Percentiles rank a stretch among this genome's conserved stretches.
These are phyloP conservation scores for Tragopan temminckii DNA, from an alignment of 2,797 vertebrate species.

Conservation along the genomic window DNA sequence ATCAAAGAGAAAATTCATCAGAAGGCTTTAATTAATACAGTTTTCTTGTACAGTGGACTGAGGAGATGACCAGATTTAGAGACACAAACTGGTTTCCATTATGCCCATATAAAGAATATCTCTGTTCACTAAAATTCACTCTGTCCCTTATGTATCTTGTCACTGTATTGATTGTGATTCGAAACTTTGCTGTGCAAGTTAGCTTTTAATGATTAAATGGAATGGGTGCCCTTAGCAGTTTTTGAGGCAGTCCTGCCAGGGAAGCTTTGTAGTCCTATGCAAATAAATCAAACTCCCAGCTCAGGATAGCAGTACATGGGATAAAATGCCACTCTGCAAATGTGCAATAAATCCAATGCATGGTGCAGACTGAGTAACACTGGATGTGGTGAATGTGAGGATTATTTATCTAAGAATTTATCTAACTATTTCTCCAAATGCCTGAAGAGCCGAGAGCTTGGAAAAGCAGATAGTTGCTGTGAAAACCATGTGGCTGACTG, in stretches of 20 bases:
- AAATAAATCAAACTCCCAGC: conserved; percentile 6
- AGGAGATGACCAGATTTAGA: background rate
- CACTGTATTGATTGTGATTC: background rate
- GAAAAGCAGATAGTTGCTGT: background rate
- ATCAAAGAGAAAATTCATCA: background rate
- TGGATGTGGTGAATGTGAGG: background rate
- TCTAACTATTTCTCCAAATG: conserved; percentile 14
- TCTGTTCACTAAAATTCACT: background rate
- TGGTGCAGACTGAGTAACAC: background rate
- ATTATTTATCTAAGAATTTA: conserved; percentile 20
- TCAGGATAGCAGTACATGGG: background rate
- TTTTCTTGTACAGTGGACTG: background rate
- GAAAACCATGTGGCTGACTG: background rate
- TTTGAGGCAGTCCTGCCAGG: background rate
- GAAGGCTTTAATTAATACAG: background rate
- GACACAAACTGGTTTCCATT: background rate
- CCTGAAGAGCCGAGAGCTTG: background rate
- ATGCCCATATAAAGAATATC: background rate
- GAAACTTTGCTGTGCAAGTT: background rate
- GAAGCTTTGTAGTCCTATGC: background rate
- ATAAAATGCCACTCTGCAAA: background rate
- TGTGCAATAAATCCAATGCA: background rate
- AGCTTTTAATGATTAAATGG: background rate
- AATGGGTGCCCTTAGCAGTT: background rate
- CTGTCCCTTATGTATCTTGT: background rate